Base-by-base conservation (phyloP, 2,888 invertebrate species). In the Orthosia gothica region DNA sequence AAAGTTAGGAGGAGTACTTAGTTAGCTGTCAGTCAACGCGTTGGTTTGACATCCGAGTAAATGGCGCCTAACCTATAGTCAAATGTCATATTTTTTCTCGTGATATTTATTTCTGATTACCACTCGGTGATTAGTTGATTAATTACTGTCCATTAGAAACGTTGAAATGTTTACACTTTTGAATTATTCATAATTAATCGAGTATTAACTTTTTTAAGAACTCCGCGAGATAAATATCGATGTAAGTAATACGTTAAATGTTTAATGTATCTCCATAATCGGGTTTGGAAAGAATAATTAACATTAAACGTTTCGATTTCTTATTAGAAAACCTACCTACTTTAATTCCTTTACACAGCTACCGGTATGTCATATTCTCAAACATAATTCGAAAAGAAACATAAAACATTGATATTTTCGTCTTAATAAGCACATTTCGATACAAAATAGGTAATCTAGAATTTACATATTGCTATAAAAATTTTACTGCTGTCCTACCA, bases 391-490 rank as follows among this genome's bases (percentile, higher is more conserved):
- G 57, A 67, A 74, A 73, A 73, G 12, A 32, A 57, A 72, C 59
- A 78, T 85, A 77, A 76, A 83, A 74, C 49, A 77, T 67, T 69
- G 52, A 83, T 73, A 78, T 76, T 70, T 70, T 77, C 66, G 12
- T 69, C 73, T 79, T 78, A 81, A 79, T 82, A 87, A 80, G 74
- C 70, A 69, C 67, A 65, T 86, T 82, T 76, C 78, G 13, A 74
- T 79, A 79, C 77, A 83, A 86, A 84, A 82, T 79, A 82, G 77
- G 63, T 76, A 78, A 68, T 81, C 80, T 81, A 83, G 76, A 81
- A 87, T 88, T 87, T 78, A 81, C 83, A 85, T 88, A 83, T 62
- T 57, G 67, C 74, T 62, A 87, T 87, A 83, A 88, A 76, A 83
- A 57, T 20, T 80, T 82, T 86, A 87, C 83, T 84, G 72, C 85